Evolutionary conservation across 2,888 invertebrate species (phyloP).

Genomic region (Subacronicta megacephala): DNA sequence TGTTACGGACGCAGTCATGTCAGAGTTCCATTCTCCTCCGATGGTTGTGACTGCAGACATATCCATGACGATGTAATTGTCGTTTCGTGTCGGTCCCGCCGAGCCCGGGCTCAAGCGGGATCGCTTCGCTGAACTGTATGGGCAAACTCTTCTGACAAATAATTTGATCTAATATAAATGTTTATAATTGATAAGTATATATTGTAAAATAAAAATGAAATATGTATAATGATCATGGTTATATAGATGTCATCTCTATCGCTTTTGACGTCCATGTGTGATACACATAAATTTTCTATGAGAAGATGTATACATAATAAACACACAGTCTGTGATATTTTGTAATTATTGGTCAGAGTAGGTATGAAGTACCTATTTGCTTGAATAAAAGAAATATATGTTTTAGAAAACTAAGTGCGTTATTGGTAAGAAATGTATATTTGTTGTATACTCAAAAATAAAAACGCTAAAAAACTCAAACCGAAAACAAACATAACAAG

Average conservation of each 20-base stretch:
- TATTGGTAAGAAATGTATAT: conserved; percentile 85
- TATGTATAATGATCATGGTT: conserved; percentile 82
- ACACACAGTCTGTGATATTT: conserved; percentile 90
- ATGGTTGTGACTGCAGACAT: conserved; percentile 88
- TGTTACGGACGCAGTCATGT: conserved; percentile 71
- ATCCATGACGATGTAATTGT: conserved; percentile 70
- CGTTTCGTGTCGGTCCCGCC: conserved; percentile 21
- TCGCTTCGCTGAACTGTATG: conserved; percentile 71
- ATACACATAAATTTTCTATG: conserved; percentile 89
- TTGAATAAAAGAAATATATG: conserved; percentile 86
- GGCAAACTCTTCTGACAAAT: conserved; percentile 84
- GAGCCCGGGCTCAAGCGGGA: conserved; percentile 32
- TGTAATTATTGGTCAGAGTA: conserved; percentile 88
- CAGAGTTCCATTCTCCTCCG: conserved; percentile 68
- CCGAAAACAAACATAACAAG: conserved; percentile 76
- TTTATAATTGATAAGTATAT: conserved; percentile 75
- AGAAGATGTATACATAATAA: conserved; percentile 90
- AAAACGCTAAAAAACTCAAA: conserved; percentile 72
- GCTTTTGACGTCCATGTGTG: conserved; percentile 89
- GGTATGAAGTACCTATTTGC: conserved; percentile 88
- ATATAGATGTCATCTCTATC: conserved; percentile 86
- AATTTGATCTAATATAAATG: conserved; percentile 80
- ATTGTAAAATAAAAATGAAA: conserved; percentile 77
- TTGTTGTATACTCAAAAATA: conserved; percentile 80
- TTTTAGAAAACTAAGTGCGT: conserved; percentile 85